Evolutionary conservation across 2,797 vertebrate genomes (phyloP).

Genomic region (Thripadectes ignobilis): DNA sequence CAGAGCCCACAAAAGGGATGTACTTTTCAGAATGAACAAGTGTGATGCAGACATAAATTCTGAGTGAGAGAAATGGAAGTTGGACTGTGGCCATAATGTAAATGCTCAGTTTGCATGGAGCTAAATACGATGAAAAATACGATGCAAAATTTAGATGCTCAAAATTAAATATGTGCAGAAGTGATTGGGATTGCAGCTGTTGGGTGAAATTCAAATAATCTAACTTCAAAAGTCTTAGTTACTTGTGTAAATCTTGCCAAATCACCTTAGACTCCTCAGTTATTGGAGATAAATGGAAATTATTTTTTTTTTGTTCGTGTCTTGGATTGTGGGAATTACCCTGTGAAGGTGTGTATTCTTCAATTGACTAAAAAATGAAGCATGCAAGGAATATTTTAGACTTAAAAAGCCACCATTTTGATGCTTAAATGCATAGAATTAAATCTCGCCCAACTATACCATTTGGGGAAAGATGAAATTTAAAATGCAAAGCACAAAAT

Average conservation of each 20-base stretch:
- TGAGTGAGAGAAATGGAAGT: background rate
- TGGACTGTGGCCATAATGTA: background rate
- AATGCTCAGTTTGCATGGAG: background rate
- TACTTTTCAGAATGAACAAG: conserved; percentile 25
- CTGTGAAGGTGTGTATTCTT: background rate
- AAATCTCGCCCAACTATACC: background rate
- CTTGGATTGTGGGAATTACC: background rate
- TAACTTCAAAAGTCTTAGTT: background rate
- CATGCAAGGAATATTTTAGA: background rate
- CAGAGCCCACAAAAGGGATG: background rate
- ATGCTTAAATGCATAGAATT: background rate
- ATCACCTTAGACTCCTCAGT: background rate
- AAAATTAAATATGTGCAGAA: background rate
- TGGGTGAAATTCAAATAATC: background rate
- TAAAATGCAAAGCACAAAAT: background rate
- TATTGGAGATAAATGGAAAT: background rate
- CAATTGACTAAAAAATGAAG: background rate
- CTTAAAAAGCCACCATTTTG: background rate
- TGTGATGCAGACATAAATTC: background rate
- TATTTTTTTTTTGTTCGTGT: background rate
- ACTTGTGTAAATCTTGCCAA: background rate
- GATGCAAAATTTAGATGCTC: background rate
- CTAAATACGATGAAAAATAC: background rate
- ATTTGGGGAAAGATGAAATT: background rate
- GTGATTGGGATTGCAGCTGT: background rate